phyloP scores from a whole-genome alignment of 2,888 invertebrate species.

The Amaurobius ferox region DNA sequence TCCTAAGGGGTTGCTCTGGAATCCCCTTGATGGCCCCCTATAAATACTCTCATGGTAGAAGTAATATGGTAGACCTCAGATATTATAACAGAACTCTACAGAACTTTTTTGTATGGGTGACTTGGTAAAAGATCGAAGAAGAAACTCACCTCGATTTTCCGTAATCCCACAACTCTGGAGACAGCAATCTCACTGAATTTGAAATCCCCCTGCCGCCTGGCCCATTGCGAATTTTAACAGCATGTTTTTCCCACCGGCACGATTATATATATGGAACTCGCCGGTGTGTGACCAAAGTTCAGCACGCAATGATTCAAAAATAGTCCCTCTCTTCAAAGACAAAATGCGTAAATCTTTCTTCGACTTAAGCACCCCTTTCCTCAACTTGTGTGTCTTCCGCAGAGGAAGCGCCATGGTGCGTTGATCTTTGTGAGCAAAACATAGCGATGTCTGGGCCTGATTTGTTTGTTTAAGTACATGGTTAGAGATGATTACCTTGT shows the following conservation, averaged over 20 bases:
- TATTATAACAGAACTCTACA: too few species aligned
- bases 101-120: too few species aligned
- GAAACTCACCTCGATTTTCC: neutral
- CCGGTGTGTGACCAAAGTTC: neutral
- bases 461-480: too few species aligned
- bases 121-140: neutral
- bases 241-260: neutral
- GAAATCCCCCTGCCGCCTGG: neutral
- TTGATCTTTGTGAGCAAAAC: neutral
- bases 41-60: too few species aligned
- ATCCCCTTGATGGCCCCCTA: too few species aligned
- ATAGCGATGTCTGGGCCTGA: too few species aligned
- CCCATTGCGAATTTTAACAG: neutral
- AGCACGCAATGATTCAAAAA: neutral
- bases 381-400: neutral
- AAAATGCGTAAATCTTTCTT: neutral
- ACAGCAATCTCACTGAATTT: neutral
- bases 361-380: neutral
- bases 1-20: too few species aligned
- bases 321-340: neutral
- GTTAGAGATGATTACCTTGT: too few species aligned
- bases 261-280: slow-evolving; percentile 5
- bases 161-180: neutral
- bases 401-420: neutral
- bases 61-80: too few species aligned